Evolutionary conservation across 2,888 invertebrate genomes (phyloP).

Genomic region (Diloba caeruleocephala): DNA sequence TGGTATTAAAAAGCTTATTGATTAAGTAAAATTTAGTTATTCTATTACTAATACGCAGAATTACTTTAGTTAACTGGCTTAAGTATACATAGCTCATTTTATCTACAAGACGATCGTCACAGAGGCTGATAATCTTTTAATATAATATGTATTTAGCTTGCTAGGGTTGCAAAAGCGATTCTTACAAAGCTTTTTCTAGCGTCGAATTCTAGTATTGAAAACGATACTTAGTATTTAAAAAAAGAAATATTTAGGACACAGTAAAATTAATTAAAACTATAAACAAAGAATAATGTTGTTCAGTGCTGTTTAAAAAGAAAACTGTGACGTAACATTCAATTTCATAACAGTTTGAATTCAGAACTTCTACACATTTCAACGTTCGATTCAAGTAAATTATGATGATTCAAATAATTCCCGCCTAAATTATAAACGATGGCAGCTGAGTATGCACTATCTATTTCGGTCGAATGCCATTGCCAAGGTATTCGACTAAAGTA

Average conservation of each 20-base stretch:
- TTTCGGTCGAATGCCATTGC: conserved; percentile 77
- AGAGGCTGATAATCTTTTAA: no score
- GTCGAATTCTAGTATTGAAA: no score
- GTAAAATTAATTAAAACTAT: no score
- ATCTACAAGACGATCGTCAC: no score
- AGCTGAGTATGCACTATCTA: conserved; percentile 63
- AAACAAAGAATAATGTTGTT: no score
- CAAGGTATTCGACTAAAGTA: conserved; percentile 69
- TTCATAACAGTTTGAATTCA: conserved; percentile 22
- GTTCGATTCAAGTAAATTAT: conserved; percentile 17
- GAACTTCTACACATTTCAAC: conserved; percentile 20
- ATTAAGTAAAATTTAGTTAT: conserved; percentile 7
- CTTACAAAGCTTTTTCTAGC: no score
- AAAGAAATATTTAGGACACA: no score
- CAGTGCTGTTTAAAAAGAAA: not conserved
- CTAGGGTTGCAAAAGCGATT: no score
- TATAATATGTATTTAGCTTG: no score
- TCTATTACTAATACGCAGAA: not conserved
- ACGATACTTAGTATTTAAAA: no score
- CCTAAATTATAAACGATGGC: conserved; percentile 40
- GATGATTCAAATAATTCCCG: conserved; percentile 32
- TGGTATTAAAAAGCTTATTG: conserved; percentile 32
- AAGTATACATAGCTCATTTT: no score
- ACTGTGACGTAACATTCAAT: conserved; percentile 5
- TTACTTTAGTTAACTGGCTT: no score